Percentiles rank a stretch among this genome's conserved stretches.
These are phyloP conservation scores for Gambelia wislizenii DNA, from an alignment of 2,797 vertebrate species.

Conservation along the genomic window DNA sequence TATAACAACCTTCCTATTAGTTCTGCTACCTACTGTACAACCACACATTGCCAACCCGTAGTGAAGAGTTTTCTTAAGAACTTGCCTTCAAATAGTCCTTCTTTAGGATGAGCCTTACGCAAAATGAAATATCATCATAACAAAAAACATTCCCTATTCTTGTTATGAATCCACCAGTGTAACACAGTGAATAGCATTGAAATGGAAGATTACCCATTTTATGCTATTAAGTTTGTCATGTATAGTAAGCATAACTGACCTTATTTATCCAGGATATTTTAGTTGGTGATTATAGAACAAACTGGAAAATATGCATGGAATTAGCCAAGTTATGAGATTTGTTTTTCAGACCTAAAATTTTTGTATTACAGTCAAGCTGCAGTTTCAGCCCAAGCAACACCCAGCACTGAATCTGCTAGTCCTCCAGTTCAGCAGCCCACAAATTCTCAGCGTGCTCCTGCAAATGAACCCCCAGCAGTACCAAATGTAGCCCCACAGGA, in stretches of 20 bases:
- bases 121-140: background rate
- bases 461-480: conserved; percentile 79
- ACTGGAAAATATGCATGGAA: background rate
- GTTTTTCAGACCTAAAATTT: background rate
- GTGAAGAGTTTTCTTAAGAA: background rate
- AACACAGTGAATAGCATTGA: background rate
- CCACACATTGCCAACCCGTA: too few relatives aligned
- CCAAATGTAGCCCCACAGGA: conserved; percentile 81
- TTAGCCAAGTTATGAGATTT: background rate
- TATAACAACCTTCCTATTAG: background rate
- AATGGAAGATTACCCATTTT: background rate
- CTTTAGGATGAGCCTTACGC: background rate
- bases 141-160: background rate
- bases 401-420: conserved; percentile 68
- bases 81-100: background rate
- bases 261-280: background rate
- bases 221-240: background rate
- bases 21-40: background rate
- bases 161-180: background rate
- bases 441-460: conserved; percentile 74
- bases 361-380: conserved; percentile 85
- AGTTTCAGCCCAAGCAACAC: conserved; percentile 84
- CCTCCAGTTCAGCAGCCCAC: conserved; percentile 70
- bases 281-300: background rate
- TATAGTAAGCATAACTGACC: background rate